phyloP scores from a whole-genome alignment of 1,140 invertebrate species.

The Acromyrmex heyeri region DNA sequence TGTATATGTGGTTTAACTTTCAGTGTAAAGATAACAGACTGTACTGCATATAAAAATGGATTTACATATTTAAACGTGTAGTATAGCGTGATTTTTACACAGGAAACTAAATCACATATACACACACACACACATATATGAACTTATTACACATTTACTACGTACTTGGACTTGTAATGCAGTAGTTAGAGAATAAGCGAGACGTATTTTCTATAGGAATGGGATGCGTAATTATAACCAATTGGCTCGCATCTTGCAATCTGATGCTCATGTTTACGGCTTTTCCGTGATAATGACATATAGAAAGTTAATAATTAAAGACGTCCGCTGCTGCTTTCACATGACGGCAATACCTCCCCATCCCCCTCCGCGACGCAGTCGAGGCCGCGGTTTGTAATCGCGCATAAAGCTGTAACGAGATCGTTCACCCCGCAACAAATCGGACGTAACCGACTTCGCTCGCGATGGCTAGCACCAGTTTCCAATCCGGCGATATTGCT shows the following conservation, averaged over 20 bases:
- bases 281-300: slow-evolving; percentile 25
- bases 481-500: slow-evolving; percentile 54
- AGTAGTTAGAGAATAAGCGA: neutral
- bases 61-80: no score
- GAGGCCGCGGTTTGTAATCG: slow-evolving; percentile 33
- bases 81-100: no score
- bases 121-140: no score
- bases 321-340: slow-evolving; percentile 48
- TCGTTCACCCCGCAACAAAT: slow-evolving; percentile 60
- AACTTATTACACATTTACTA: no score
- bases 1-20: no score
- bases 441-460: slow-evolving; percentile 55
- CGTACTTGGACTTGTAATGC: no score
- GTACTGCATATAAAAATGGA: no score
- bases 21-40: no score
- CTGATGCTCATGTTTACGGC: neutral
- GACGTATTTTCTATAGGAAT: neutral
- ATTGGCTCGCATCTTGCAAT: neutral
- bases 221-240: neutral
- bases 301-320: slow-evolving; percentile 64
- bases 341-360: neutral
- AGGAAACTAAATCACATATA: no score
- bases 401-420: slow-evolving; percentile 52
- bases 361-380: neutral
- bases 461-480: slow-evolving; percentile 48